Evolutionary conservation across 2,797 vertebrate genomes (phyloP), one percentile per base, ranked within the genome.

Genomic region (Bothrops alternatus): DNA sequence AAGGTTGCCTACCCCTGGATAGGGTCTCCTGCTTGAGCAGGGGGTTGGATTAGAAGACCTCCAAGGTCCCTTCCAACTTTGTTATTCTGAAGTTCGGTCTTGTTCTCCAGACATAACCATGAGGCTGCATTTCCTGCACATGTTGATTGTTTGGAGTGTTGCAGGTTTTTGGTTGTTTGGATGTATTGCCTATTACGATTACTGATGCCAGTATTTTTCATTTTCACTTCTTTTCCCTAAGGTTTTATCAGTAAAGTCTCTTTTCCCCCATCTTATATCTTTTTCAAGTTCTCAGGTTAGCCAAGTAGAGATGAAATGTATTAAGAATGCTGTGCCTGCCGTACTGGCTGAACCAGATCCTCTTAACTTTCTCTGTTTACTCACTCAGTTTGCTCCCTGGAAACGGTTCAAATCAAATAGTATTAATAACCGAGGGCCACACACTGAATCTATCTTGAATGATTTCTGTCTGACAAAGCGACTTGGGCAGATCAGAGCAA

Each of bases 221-320:
- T 73, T 73, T 78, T 20, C 32, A 37, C 7, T 78, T 37, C 69
- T 78, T 42, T 20, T 42, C 18, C 32, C 20, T 37, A 23, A 78
- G 16, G 16, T 8, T 37, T 32, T 20, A 16, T 37, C 14, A 20
- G 65, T 18, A 73, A 73, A 69, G n/a, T 7, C 28, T 69, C 61
- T 12, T 16, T 4, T 1, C 57, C 3, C 0, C 2, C 61, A 7
- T 1, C 25, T 1, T 2, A 3, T 18, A 32, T 32, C n/a, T 32
- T 69, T 69, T 28, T 37, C n/a, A 37, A 73, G n/a, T n/a, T 32
- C 65, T 73, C 65, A 37, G 69, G 32, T 78, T 78, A 78, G 69
- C 32, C 32, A 20, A 37, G 69, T 42, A 78, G 69, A 78, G 69
- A 42, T 6, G 20, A 42, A 37, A 10, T 20, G 32, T 37, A 78